Base-by-base conservation (phyloP, 2,888 invertebrate genomes). In the Drymonia ruficornis region DNA sequence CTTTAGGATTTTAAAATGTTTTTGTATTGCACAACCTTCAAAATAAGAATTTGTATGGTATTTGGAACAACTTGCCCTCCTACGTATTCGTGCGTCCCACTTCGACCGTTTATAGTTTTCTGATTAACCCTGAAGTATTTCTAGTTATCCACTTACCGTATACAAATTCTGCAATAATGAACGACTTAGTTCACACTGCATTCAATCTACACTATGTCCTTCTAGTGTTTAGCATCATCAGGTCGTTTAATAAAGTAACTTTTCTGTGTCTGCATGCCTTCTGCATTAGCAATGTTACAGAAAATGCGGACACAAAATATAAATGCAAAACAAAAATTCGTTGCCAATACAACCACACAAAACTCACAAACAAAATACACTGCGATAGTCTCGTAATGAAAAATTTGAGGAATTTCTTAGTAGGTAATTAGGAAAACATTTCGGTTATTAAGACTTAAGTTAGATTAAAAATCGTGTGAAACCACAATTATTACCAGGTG, bases 101-200 rank as follows among this genome's bases (percentile, higher is more conserved):
- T 82, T 81, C 64, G 60, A 60, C 70, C 79, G 79, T 81, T 80
- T 83, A 81, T 77, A 76, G 53, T 70, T 74, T 74, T 74, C 70
- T 67, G 67, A 78, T 76, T 78, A 83, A 77, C 82, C 80, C 80
- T 84, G 84, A 76, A 74, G 69, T 76, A 75, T 78, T 81, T 76
- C 65, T 63, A 72, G 69, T 68, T 61, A 53, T 57, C 61, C 63
- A 59, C 63, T 71, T 70, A 61, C 67, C 52, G 45, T 64, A 52
- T 53, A 67, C 38, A 52, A 55, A 46, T 61, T 65, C 59, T 53
- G 55, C 29, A 28, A 65, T 55, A 36, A 36, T n/a, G 4, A 36
- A 36, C 36, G 3, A 31, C 11, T 11, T 31, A 23, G 23, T 23
- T 0, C 3, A 31, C 31, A 31, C 31, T 31, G 2, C 31, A 8